Evolutionary conservation across 1,140 invertebrate species (phyloP).

Genomic region (Trichomalopsis sarcophagae): DNA sequence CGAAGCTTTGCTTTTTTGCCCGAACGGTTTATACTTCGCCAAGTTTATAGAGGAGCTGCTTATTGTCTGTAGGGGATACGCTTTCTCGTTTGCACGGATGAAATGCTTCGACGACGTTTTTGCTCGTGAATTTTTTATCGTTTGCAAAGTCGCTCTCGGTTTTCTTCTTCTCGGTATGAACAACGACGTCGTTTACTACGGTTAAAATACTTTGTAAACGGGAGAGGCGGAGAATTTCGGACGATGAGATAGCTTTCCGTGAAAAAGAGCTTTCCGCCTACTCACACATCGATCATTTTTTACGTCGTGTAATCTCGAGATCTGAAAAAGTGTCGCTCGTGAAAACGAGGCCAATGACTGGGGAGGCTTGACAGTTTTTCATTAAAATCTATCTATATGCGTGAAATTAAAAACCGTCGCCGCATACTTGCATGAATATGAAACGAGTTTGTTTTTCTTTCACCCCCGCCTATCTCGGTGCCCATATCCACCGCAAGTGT

Average conservation of each 20-base stretch:
- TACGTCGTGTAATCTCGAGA: too few species aligned
- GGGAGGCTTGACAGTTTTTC: background rate
- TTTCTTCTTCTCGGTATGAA: background rate
- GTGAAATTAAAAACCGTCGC: background rate
- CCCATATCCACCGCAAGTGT: background rate
- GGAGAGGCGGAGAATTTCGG: too few species aligned
- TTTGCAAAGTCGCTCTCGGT: background rate
- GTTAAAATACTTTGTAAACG: too few species aligned
- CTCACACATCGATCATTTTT: too few species aligned
- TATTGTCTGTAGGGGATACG: too few species aligned
- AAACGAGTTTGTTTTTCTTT: background rate
- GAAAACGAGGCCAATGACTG: too few species aligned
- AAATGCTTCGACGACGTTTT: background rate
- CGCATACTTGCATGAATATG: background rate
- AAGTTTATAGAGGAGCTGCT: background rate
- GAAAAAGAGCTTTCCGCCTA: too few species aligned
- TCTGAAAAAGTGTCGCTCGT: too few species aligned
- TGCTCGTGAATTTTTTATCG: background rate
- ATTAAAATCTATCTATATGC: background rate
- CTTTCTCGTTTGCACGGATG: background rate
- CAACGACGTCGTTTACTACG: too few species aligned
- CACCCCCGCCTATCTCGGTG: background rate
- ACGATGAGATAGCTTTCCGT: too few species aligned
- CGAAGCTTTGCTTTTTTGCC: slow-evolving; percentile 10
- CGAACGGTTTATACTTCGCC: background rate